A percentile compares a stretch with the other conserved stretches of the same genome.
Evolutionary conservation across 2,797 vertebrate species (phyloP).

Genomic region (Neomorphus geoffroyi): DNA sequence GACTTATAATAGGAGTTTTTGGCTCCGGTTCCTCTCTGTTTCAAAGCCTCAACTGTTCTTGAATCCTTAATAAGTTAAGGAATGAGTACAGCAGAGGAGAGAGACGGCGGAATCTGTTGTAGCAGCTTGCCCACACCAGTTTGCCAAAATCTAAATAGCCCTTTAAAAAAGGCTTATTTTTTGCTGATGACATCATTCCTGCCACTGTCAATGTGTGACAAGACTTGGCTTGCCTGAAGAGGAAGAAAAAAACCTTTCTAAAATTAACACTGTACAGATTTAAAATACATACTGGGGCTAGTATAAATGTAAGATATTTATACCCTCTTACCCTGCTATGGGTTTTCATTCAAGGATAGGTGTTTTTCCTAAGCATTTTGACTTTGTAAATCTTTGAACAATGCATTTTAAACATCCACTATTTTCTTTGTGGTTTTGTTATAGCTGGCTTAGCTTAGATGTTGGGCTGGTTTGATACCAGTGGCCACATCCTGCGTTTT

Average conservation of each 20-base stretch:
- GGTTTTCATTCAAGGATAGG: not conserved
- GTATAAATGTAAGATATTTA: not conserved
- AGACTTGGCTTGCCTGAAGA: constrained; percentile 37
- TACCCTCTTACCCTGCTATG: not conserved
- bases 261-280: constrained; percentile 6
- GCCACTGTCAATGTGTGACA: constrained; percentile 53
- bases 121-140: constrained; percentile 60
- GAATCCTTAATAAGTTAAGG: constrained; percentile 69
- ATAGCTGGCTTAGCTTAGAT: not conserved
- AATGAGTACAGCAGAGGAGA: constrained; percentile 55
- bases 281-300: not conserved
- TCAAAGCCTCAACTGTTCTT: constrained; percentile 67
- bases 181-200: constrained; percentile 71
- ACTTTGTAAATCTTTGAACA: not conserved
- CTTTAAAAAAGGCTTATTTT: constrained; percentile 39
- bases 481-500: not conserved
- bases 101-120: constrained; percentile 60
- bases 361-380: not conserved
- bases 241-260: constrained; percentile 19
- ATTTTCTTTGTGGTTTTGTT: not conserved
- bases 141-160: constrained; percentile 65
- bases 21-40: constrained; percentile 27
- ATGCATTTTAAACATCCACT: not conserved
- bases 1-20: constrained; percentile 60
- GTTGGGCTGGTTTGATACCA: not conserved